These are phyloP conservation scores for Chitala chitala DNA, from an alignment of 2,113 vertebrate genomes.

Conservation along the genomic window DNA sequence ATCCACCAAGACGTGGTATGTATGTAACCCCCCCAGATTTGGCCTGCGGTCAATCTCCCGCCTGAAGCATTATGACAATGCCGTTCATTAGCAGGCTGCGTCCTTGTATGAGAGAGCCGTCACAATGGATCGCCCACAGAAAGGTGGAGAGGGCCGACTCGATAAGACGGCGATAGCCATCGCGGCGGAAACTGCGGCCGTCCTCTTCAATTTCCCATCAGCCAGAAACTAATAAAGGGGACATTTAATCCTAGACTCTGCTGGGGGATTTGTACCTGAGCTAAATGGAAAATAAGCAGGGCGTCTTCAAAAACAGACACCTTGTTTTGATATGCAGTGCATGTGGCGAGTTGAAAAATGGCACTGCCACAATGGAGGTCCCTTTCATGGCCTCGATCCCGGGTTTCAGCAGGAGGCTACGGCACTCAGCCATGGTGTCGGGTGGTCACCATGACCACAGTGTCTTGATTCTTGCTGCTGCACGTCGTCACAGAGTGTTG, in stretches of 20 bases:
- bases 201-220: not conserved
- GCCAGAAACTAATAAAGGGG: not conserved
- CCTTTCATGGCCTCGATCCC: not conserved
- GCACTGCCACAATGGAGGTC: not conserved
- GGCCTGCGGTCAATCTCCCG: not conserved
- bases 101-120: no score
- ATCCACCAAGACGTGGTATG: not conserved
- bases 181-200: not conserved
- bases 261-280: not conserved
- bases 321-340: slow-evolving; percentile 3
- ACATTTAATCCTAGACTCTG: not conserved
- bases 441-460: not conserved
- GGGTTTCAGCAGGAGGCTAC: not conserved
- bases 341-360: not conserved
- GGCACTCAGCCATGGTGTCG: not conserved
- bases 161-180: not conserved
- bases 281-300: not conserved
- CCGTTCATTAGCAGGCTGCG: not conserved
- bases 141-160: no score
- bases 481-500: no score
- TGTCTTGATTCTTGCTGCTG: no score
- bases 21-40: not conserved
- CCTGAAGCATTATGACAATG: not conserved
- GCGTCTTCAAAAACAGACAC: not conserved
- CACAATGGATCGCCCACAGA: not conserved